These are phyloP conservation scores for Labia minor DNA, from an alignment of 2,888 invertebrate species.

Conservation along the genomic window DNA sequence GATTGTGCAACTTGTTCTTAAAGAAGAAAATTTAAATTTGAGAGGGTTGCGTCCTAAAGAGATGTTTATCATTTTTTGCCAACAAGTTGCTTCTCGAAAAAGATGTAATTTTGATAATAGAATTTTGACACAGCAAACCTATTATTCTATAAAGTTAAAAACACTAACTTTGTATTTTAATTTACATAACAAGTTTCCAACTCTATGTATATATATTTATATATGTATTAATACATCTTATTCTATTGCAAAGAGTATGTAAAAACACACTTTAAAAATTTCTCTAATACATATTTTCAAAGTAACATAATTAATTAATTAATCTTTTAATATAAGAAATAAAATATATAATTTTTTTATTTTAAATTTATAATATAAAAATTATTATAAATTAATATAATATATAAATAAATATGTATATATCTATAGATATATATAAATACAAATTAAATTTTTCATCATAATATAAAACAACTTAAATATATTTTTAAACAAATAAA, in stretches of 20 bases:
- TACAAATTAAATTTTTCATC: too few species aligned
- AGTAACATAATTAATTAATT: too few species aligned
- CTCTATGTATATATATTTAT: conserved; percentile 23
- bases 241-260: conserved; percentile 13
- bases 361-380: background rate
- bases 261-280: conserved; percentile 2
- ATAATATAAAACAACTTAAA: too few species aligned
- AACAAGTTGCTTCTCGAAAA: conserved; percentile 2
- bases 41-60: background rate
- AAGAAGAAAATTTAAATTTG: background rate
- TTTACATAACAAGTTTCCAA: conserved; percentile 26
- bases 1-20: background rate
- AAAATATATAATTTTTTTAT: background rate
- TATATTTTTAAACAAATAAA: too few species aligned
- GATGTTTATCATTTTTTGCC: background rate
- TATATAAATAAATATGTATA: too few species aligned
- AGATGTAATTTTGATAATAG: background rate
- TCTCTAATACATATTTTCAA: background rate
- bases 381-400: too few species aligned
- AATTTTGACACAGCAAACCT: conserved; percentile 13
- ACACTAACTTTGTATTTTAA: conserved; percentile 14
- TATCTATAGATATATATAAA: too few species aligned
- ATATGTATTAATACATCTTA: conserved; percentile 5
- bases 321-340: too few species aligned
- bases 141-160: conserved; percentile 5